Base-by-base conservation (phyloP, 2,797 vertebrate genomes). In the Cuniculus paca region DNA sequence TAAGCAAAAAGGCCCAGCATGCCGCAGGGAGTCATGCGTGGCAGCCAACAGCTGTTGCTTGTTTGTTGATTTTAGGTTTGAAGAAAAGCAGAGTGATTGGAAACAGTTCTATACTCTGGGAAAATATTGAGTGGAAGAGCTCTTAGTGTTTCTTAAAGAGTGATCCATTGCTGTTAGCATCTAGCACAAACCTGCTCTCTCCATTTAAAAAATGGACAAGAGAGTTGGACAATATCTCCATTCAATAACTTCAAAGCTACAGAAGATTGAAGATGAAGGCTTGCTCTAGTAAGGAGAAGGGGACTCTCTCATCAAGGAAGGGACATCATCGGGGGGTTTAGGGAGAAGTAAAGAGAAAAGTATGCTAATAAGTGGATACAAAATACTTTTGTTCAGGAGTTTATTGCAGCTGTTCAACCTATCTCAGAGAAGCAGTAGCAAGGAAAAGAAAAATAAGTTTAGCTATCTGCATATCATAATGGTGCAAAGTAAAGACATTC, bases 1-100 rank as follows among this genome's bases (percentile, higher is more conserved):
- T 97, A 98, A 98, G 98, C 92, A 97, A 98, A 94, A 98, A 90
- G 95, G 98, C 96, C 95, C 98, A 98, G 96, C 93, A 97, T 98
- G 98, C 97, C 96, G 88, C 97, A 98, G 98, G 98, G 97, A 98
- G 96, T 95, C 97, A 97, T 98, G 98, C 98, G 97, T 93, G 98
- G 97, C 98, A 97, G n/a, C 96, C 97, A 98, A 98, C 98, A 99
- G 98, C 98, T 98, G 98, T 98, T 98, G 98, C 97, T 98, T 97
- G 98, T 98, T 98, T 98, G 95, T 97, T 98, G 97, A 98, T 98
- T 98, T 96, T 97, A 97, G 84, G 96, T 98, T 98, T 98, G 96
- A 98, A 98, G 97, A 98, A 98, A 98, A 98, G 96, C 95, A 98
- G 94, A 77, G 95, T 98, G 98, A 98, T 98, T 98, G 97, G 97